Base-by-base conservation (phyloP, 2,797 vertebrate species). In the Semaprochilodus insignis region DNA sequence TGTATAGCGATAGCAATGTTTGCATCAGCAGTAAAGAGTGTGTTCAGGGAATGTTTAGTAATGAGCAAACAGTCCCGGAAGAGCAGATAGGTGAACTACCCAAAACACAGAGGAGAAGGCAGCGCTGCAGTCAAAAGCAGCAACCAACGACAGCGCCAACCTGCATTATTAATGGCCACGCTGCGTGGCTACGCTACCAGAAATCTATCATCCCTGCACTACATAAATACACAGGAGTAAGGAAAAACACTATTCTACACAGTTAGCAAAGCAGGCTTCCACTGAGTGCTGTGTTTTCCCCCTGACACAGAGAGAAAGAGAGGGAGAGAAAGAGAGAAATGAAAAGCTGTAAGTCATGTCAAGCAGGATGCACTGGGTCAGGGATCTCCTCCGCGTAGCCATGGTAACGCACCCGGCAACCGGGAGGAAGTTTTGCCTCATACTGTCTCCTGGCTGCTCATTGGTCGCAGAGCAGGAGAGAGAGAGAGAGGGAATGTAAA, bases 321-420 rank as follows among this genome's bases (percentile, higher is more conserved):
- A 44, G 67, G 57, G 55, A 71, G 66, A 79, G 73, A 79, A 74
- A 62, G 57, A 71, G 66, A 79, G 73, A 79, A 81, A 75, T 83
- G 70, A 91, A 88, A 89, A 89, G 77, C 85, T 85, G 73, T 85
- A 88, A 88, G 69, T 84, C 77, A 86, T 85, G 86, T 87, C 86
- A 91, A 89, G 81, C 72, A 90, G 87, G 90, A 85, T 85, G 80
- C 82, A 87, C 34, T 88, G 81, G 86, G 90, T 92, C 89, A 91
- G 91, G 92, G 92, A 94, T 93, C 89, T 91, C 93, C 91, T 90
- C 87, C 74, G 81, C 63, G 92, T 94, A 86, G 85, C 89, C 91
- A 93, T 92, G 85, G 93, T 87, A 93, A 95, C 92, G 81, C 79
- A 85, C 87, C 88, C 90, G 52, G 88, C 90, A 92, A 92, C 89